Conservation (phyloP, 2,113 vertebrate genomes). For the Lagopus leucura region DNA sequence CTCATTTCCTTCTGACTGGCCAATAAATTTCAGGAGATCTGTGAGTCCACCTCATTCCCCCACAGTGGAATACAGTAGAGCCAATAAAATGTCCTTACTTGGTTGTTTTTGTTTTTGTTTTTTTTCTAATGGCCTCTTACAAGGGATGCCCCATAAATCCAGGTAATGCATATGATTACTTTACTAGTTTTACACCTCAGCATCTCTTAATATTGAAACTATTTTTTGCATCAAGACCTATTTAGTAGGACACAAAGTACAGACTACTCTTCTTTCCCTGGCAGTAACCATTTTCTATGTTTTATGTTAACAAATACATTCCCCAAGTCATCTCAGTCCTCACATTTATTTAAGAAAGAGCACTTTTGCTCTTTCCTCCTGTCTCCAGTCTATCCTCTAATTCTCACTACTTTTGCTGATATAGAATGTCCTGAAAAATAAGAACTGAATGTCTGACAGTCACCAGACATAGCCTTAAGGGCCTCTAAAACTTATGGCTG, state of each 20-base stretch:
- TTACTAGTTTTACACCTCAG: neutral
- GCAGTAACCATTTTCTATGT: neutral
- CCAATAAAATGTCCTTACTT: neutral
- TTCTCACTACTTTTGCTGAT: neutral
- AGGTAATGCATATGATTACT: neutral
- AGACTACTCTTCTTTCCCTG: neutral
- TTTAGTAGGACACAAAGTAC: neutral
- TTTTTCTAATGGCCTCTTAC: neutral
- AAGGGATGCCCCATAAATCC: neutral
- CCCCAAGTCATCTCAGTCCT: neutral
- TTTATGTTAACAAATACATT: neutral
- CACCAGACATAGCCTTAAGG: neutral
- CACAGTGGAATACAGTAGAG: neutral
- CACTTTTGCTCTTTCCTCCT: neutral
- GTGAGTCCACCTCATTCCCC: neutral
- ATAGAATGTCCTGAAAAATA: neutral
- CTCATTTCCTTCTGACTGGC: neutral
- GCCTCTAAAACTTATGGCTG: fast-evolving
- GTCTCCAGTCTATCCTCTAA: neutral
- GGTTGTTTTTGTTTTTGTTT: neutral
- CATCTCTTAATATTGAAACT: neutral
- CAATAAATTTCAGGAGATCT: neutral
- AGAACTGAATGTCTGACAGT: neutral
- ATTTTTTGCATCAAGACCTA: neutral
- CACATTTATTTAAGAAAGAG: neutral